Base-by-base conservation (phyloP, 1,140 invertebrate species). In the Trinorchestia longiramus region DNA sequence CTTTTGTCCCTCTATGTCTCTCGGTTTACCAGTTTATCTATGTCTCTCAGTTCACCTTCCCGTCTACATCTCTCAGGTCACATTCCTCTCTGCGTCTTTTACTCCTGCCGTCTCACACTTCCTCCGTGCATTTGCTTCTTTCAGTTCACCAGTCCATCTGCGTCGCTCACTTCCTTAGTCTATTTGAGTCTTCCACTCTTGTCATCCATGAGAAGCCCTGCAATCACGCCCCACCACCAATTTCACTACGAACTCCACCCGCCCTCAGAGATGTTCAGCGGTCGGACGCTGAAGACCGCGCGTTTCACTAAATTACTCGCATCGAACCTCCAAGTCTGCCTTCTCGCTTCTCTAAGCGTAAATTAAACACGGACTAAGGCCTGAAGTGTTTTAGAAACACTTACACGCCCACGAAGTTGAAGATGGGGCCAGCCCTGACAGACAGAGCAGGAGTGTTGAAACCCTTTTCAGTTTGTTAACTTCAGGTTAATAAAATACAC, bases 341-440 rank as follows among this genome's bases (percentile, higher is more conserved):
- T 15, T 36, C 62, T 77, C 62, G 28, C 11, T 77, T 77, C 28
- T 77, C 62, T 28, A 77, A 77, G 62, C 62, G 11, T 28, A 77
- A 77, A 77, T 77, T 77, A 77, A 77, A 36, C 62, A 77, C 62
- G 62, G 62, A 77, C 47, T 77, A 1, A 77, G 28, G 36, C 62
- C 62, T 77, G 62, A 77, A 77, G 62, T 77, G 62, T 77, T 77
- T 77, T 77, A 77, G 62, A 77, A 77, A 77, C 62, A 77, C 62
- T 77, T 36, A 36, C 62, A 77, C 8, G 62, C 62, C 62, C 62
- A 36, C 28, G 8, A 23, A 77, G 62, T 77, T 77, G 28, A 77
- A 77, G 62, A 77, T 15, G 62, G 1, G 36, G 28, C 28, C 62
- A 77, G 36, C 28, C 47, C 8, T 77, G 62, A 28, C 8, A 11